These are phyloP conservation scores for Ctenopoma multispine DNA, from an alignment of 2,797 vertebrate species.

Conservation along the genomic window DNA sequence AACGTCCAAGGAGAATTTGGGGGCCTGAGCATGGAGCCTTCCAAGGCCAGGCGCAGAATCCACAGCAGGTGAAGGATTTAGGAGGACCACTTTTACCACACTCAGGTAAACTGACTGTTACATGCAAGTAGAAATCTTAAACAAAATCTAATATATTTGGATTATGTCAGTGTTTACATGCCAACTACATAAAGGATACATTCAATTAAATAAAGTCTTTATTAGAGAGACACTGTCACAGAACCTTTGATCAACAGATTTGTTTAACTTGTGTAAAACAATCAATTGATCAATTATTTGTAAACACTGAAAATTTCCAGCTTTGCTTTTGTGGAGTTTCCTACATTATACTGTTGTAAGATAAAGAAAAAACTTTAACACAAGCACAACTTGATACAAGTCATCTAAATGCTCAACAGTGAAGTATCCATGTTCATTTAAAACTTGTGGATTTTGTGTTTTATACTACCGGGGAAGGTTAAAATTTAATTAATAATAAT, in stretches of 20 bases:
- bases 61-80: conserved; percentile 60
- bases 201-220: too few species aligned
- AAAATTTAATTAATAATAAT: neutral
- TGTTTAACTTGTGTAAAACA: neutral
- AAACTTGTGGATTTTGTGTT: neutral
- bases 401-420: neutral
- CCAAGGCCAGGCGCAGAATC: conserved; percentile 59
- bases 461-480: too few species aligned
- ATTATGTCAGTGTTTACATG: neutral
- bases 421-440: neutral
- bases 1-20: conserved; percentile 82
- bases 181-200: neutral
- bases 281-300: neutral
- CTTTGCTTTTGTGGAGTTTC: neutral
- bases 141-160: neutral
- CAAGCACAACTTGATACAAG: neutral
- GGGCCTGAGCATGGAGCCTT: conserved; percentile 74
- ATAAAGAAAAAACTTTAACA: neutral
- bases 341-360: neutral
- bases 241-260: neutral
- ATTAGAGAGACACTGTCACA: neutral
- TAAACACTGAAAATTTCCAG: neutral
- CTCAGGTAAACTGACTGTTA: conserved; percentile 53
- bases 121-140: neutral
- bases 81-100: conserved; percentile 60